Evolutionary conservation across 2,797 vertebrate genomes (phyloP).

Genomic region (Falco naumanni): DNA sequence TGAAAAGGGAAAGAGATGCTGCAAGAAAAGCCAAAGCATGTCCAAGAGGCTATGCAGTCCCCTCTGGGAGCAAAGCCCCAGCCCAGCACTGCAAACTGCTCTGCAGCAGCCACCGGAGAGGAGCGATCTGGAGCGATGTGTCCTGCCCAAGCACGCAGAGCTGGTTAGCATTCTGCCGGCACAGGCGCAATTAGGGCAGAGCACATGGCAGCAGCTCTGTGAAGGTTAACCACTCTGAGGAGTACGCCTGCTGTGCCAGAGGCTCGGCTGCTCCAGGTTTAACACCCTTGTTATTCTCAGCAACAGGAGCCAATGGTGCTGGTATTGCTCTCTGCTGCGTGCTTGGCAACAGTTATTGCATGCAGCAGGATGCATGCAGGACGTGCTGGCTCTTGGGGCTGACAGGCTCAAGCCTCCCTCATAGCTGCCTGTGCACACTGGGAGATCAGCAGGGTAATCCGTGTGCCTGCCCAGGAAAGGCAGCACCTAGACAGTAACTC

Average conservation of each 20-base stretch:
- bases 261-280: not conserved
- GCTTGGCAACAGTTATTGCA: accelerated
- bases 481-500: not conserved
- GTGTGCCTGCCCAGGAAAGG: not conserved
- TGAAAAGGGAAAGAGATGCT: not conserved
- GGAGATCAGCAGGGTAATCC: not conserved
- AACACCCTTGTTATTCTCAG: not conserved
- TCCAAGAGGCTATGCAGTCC: not conserved
- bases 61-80: not conserved
- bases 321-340: not conserved
- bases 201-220: not conserved
- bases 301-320: accelerated
- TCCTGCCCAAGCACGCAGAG: accelerated
- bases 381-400: accelerated
- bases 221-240: conserved; percentile 19
- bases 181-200: not conserved
- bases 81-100: not conserved
- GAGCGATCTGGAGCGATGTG: accelerated
- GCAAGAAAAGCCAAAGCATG: not conserved
- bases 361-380: not conserved
- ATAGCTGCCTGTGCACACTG: not conserved
- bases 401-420: not conserved
- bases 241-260: not conserved
- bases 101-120: not conserved
- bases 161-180: not conserved